A percentile compares a stretch with the other conserved stretches of the same genome.
These are phyloP conservation scores for Horisme vitalbata DNA, from an alignment of 2,888 invertebrate genomes.

Conservation along the genomic window DNA sequence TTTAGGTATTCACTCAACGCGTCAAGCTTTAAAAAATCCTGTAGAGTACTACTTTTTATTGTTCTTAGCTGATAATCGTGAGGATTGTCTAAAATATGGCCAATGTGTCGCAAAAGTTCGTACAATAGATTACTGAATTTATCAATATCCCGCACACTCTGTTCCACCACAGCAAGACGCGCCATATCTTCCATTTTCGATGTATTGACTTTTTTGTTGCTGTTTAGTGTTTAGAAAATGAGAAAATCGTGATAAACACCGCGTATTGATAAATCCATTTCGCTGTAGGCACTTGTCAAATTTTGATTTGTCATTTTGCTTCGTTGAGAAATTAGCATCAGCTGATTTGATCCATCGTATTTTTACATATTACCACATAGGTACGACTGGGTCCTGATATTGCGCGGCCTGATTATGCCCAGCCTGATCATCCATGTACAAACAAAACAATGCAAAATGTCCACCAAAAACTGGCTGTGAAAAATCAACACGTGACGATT, in stretches of 20 bases:
- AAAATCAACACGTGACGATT: no score
- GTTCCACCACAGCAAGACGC: constrained; percentile 71
- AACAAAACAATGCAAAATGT: no score
- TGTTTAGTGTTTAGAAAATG: constrained; percentile 24
- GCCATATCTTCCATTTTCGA: constrained; percentile 73
- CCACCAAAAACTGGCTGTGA: no score
- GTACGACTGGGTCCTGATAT: no score
- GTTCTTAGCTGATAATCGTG: constrained; percentile 58
- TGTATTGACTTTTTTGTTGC: constrained; percentile 27
- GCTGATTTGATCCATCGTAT: no score
- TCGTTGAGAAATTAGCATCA: constrained; percentile 40
- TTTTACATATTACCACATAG: no score
- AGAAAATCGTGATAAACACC: constrained; percentile 27
- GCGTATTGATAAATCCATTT: constrained; percentile 41
- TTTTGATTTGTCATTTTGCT: constrained; percentile 62
- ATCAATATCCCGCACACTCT: constrained; percentile 53
- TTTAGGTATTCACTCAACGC: constrained; percentile 64
- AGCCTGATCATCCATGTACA: no score
- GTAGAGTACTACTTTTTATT: constrained; percentile 53
- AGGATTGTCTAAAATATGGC: constrained; percentile 66
- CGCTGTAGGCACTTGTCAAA: constrained; percentile 59
- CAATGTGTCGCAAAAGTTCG: constrained; percentile 58
- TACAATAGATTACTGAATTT: constrained; percentile 59
- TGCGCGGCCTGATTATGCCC: no score
- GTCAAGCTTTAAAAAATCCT: constrained; percentile 46